Percentiles rank a stretch among this genome's conserved stretches.
Conservation (phyloP, 2,797 vertebrate species). For the Gobio occitaniae region DNA sequence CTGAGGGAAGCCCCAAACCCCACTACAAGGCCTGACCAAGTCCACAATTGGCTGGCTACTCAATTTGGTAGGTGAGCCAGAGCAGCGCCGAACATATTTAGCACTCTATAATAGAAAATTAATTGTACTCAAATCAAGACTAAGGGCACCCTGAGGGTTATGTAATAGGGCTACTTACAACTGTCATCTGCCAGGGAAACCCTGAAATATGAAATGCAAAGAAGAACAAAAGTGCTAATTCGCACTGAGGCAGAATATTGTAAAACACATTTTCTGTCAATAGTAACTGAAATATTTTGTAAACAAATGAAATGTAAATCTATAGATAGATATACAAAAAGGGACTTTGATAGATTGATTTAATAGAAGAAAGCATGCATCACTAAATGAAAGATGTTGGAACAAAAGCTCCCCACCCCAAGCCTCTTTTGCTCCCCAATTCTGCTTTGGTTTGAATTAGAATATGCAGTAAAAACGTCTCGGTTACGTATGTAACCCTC, state of each 20-base stretch:
- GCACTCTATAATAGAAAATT: conserved; percentile 96
- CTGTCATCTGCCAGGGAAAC: conserved; percentile 84
- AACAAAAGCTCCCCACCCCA: neutral
- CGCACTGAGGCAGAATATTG: conserved; percentile 22
- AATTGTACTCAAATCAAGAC: conserved; percentile 94
- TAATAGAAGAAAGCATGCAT: neutral
- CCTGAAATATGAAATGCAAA: conserved; percentile 85
- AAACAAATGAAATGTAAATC: conserved; percentile 22
- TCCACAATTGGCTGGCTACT: conserved; percentile 91
- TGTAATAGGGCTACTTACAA: conserved; percentile 89
- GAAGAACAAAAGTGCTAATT: conserved; percentile 49
- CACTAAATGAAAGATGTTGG: neutral
- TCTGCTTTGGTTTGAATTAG: no score
- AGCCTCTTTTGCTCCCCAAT: no score
- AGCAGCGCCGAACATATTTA: conserved; percentile 90
- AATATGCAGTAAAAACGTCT: no score
- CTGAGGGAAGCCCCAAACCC: conserved; percentile 89
- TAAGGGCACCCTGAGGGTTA: conserved; percentile 90
- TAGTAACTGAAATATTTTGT: neutral
- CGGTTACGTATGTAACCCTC: no score
- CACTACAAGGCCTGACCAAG: conserved; percentile 83
- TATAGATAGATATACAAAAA: neutral
- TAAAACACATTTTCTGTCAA: neutral
- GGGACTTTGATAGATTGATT: neutral
- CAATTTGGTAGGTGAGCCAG: conserved; percentile 92